Evolutionary conservation across 1,140 invertebrate species (phyloP).

Genomic region (Drosophila mauritiana): DNA sequence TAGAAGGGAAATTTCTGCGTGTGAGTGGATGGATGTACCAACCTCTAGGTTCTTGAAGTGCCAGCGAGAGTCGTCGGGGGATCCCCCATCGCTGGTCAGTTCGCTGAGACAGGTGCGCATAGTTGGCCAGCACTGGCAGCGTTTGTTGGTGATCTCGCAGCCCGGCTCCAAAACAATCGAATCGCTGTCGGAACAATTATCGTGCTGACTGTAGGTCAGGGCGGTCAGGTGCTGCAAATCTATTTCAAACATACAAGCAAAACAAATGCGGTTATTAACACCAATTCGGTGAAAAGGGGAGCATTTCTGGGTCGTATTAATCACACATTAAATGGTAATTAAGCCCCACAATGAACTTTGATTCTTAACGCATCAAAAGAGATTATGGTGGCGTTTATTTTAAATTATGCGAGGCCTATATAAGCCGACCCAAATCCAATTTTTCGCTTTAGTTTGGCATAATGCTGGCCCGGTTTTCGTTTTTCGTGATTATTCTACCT

Average conservation of each 20-base stretch:
- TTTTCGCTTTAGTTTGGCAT: slow-evolving; percentile 19
- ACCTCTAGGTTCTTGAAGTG: slow-evolving; percentile 83
- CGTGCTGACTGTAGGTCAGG: slow-evolving; percentile 67
- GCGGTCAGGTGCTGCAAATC: slow-evolving; percentile 72
- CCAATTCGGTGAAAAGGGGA: neutral
- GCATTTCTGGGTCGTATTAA: slow-evolving; percentile 17
- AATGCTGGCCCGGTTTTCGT: slow-evolving; percentile 7
- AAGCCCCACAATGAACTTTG: slow-evolving; percentile 26
- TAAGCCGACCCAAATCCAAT: slow-evolving; percentile 10
- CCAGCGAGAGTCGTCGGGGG: slow-evolving; percentile 70
- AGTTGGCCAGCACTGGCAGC: slow-evolving; percentile 82
- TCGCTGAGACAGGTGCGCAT: slow-evolving; percentile 75
- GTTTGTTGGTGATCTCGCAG: slow-evolving; percentile 83
- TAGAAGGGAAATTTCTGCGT: neutral
- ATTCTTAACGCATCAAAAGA: slow-evolving; percentile 22
- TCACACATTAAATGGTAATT: slow-evolving; percentile 51
- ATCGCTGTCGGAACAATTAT: slow-evolving; percentile 75
- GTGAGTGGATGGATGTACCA: neutral
- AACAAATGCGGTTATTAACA: slow-evolving; percentile 25
- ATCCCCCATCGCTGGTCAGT: slow-evolving; percentile 54
- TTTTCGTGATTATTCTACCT: slow-evolving; percentile 3
- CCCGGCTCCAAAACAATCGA: slow-evolving; percentile 75
- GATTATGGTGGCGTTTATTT: slow-evolving; percentile 40
- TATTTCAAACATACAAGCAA: slow-evolving; percentile 18
- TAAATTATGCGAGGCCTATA: slow-evolving; percentile 29